Base-by-base conservation (phyloP, 2,888 invertebrate species). In the Ligdia adustata region DNA sequence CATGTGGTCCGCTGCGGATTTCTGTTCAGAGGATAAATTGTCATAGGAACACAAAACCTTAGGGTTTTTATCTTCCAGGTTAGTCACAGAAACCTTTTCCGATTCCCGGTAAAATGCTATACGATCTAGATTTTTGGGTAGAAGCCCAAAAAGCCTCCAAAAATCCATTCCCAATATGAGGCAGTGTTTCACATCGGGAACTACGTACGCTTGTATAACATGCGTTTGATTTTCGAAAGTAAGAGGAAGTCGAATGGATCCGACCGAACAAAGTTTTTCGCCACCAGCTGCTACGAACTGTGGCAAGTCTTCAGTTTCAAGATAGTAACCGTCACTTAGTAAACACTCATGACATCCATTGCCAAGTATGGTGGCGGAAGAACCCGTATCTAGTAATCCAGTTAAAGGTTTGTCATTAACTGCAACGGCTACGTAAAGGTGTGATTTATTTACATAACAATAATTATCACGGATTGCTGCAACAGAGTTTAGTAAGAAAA, bases 91-190 rank as follows among this genome's bases (percentile, higher is more conserved):
- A 6, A 3, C 7, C 7, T n/a, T 22, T 22, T 4, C 7, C 3
- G 6, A 22, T n/a, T 22, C 7, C 2, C 22, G 3, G 7, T 2
- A 6, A 22, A n/a, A 4, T 3, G 4, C n/a, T 6, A 4, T 16
- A 5, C 16, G 3, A 5, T 14, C n/a, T 12, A 45, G 7, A 9
- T 38, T 5, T 26, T 45, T 46, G 4, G 54, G 42, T 9, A 22
- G 9, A n/a, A 50, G 5, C 0, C 9, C 5, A 35, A 53, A 53
- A 4, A 1, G 4, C 2, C 20, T 20, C 46, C 49, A 53, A 13
- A 49, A 53, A 27, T 53, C 55, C 2, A 48, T 28, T 0, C 47
- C 50, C 18, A 52, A 22, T 7, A 47, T 50, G 9, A 50, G 22
- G 1, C 13, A 2, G 9, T 18, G 5, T 29, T 38, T 31, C 4